These are phyloP conservation scores for Drosophila sordidula DNA, from an alignment of 2,888 invertebrate species.

Conservation along the genomic window DNA sequence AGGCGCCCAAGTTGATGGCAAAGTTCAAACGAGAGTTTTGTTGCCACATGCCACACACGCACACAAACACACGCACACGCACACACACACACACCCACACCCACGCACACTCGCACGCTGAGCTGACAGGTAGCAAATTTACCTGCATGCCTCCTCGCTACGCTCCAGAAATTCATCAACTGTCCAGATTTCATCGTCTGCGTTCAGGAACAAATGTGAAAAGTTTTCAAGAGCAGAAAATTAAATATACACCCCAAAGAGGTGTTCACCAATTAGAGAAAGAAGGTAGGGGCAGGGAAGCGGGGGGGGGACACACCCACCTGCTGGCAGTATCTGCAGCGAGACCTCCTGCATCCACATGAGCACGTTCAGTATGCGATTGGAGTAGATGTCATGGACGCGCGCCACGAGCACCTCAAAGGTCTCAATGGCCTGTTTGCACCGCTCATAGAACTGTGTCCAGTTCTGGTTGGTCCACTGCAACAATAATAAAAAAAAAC, in stretches of 20 bases:
- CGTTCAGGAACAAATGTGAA: constrained; percentile 66
- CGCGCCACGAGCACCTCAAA: constrained; percentile 91
- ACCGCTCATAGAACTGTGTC: constrained; percentile 91
- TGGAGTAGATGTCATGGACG: constrained; percentile 95
- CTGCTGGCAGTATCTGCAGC: constrained; percentile 91
- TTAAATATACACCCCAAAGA: constrained; percentile 30
- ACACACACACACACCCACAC: constrained; percentile 5
- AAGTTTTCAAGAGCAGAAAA: constrained; percentile 65
- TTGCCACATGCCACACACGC: constrained; percentile 47
- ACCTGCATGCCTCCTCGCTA: constrained; percentile 92
- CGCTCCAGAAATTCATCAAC: constrained; percentile 94
- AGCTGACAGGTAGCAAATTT: constrained; percentile 60
- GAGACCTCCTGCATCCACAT: constrained; percentile 94
- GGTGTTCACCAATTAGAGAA: constrained; percentile 40
- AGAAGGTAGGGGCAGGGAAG: not conserved
- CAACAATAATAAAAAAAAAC: not conserved
- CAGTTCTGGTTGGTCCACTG: constrained; percentile 94
- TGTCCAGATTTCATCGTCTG: constrained; percentile 93
- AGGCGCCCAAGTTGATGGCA: constrained; percentile 17
- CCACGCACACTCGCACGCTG: constrained; percentile 13
- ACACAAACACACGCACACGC: constrained; percentile 29
- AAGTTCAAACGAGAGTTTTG: constrained; percentile 67
- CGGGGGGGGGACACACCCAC: constrained; percentile 47
- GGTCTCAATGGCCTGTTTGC: constrained; percentile 91
- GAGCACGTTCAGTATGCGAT: constrained; percentile 94